Conservation (phyloP, 1,140 invertebrate species). For the Drosophila novamexicana region DNA sequence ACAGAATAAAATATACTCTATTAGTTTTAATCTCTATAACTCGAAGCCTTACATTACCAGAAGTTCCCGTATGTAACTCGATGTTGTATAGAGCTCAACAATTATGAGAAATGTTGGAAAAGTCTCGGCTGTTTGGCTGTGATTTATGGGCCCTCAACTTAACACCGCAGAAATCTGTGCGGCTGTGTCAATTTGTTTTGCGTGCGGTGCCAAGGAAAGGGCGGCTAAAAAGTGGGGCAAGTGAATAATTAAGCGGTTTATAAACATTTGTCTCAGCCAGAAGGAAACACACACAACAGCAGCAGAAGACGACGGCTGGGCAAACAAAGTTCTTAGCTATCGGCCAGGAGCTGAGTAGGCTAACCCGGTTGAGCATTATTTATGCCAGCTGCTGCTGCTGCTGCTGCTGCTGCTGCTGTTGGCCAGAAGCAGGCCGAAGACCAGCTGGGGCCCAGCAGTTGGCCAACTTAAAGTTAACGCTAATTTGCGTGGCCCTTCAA, state of each 20-base stretch:
- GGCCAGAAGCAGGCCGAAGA: conserved; percentile 3
- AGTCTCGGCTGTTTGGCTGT: conserved; percentile 26
- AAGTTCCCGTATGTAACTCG: not conserved
- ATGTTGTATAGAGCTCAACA: conserved; percentile 4
- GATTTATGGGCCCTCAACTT: conserved; percentile 75
- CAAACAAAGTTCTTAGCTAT: conserved; percentile 40
- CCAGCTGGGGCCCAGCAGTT: conserved; percentile 1
- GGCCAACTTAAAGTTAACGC: conserved; percentile 58
- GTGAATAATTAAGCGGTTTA: conserved; percentile 83
- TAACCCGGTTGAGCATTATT: conserved; percentile 46
- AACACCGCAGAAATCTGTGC: conserved; percentile 77
- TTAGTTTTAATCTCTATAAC: no score
- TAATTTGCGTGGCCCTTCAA: conserved; percentile 47
- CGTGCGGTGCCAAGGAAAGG: conserved; percentile 46
- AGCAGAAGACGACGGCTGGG: conserved; percentile 26
- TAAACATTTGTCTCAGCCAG: conserved; percentile 76
- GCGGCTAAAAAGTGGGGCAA: conserved; percentile 68
- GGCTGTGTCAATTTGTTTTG: conserved; percentile 78
- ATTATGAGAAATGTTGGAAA: conserved; percentile 28
- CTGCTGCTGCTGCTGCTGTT: not conserved
- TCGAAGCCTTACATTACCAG: no score
- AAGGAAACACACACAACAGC: conserved; percentile 3
- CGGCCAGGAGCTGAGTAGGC: conserved; percentile 17
- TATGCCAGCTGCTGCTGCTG: conserved; percentile 42
- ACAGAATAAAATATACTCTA: no score